Evolutionary conservation across 2,797 vertebrate genomes (phyloP).

Genomic region (Euphonia xanthogaster): DNA sequence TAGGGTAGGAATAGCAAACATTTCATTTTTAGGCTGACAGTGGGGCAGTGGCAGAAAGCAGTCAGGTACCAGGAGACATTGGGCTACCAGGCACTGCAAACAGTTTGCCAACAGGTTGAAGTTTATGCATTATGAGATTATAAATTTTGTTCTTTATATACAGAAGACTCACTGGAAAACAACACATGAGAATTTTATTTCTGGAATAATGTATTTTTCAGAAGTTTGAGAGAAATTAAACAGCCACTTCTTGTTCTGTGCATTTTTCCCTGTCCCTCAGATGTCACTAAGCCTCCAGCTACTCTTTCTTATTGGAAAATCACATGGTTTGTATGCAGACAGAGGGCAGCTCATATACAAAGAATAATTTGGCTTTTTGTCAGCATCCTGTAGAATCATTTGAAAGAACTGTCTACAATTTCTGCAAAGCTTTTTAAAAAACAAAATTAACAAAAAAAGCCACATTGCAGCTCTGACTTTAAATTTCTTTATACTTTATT

Average conservation of each 20-base stretch:
- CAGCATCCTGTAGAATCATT: neutral
- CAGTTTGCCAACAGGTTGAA: neutral
- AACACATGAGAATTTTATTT: neutral
- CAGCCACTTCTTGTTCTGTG: neutral
- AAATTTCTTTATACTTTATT: neutral
- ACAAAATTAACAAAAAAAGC: neutral
- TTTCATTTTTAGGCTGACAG: neutral
- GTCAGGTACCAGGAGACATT: neutral
- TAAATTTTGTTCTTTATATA: neutral
- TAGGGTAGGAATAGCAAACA: neutral
- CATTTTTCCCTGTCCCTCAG: neutral
- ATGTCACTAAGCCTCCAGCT: neutral
- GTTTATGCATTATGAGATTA: neutral
- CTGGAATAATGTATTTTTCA: neutral
- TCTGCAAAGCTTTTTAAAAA: neutral
- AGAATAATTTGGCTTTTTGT: neutral
- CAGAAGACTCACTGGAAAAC: neutral
- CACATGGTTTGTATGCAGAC: neutral
- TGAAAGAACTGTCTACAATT: neutral
- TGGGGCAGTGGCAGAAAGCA: neutral
- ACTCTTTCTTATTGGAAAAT: neutral
- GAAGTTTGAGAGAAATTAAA: neutral
- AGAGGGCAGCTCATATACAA: neutral
- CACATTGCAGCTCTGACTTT: neutral
- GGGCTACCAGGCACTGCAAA: neutral